Evolutionary conservation across 2,797 vertebrate genomes (phyloP), one percentile per base, ranked within the genome.

Genomic region (Podarcis siculus): DNA sequence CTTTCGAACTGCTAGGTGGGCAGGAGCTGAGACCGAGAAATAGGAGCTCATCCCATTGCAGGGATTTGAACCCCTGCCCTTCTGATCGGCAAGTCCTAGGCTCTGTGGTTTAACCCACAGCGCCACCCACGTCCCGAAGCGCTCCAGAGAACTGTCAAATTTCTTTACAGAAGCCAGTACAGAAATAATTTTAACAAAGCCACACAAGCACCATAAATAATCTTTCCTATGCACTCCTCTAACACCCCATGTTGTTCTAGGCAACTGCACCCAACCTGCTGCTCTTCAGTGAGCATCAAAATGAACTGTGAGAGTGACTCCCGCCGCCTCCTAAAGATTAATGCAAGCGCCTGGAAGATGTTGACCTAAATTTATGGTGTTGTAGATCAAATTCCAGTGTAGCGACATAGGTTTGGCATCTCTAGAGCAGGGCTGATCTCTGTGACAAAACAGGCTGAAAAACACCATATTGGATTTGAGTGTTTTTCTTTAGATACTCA

Each of bases 391-490:
- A 0, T 67, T 84, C 32, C 45, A 15, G 0, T 0, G 25, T 37
- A 2, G 0, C 27, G 0, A 77, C 79, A 32, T 1, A 66, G 13
- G 86, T 82, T 91, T 86, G 5, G 69, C 27, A 6, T 49, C 27
- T 72, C 88, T 32, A n/a, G 10, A 77, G 42, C 61, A 0, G 4
- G 19, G 3, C 27, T n/a, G 45, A 61, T 86, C 86, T 86, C 58
- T 0, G 2, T 61, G 82, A 3, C 76, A 32, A 67, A 86, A 32
- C 23, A 64, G 73, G 0, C 55, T 2, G 72, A 2, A 3, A 67
- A 21, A 13, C 10, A 61, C 39, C 42, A 64, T 1, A 0, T 19
- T 1, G 1, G 8, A 1, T 0, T 5, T 71, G 45, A 2, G 0
- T 1, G 2, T 72, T 89, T 82, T 58, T 42, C 27, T 76, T n/a